phyloP scores from a whole-genome alignment of 37 sponge, comb jelly and placozoan genomes.

The Crambe crambe region DNA sequence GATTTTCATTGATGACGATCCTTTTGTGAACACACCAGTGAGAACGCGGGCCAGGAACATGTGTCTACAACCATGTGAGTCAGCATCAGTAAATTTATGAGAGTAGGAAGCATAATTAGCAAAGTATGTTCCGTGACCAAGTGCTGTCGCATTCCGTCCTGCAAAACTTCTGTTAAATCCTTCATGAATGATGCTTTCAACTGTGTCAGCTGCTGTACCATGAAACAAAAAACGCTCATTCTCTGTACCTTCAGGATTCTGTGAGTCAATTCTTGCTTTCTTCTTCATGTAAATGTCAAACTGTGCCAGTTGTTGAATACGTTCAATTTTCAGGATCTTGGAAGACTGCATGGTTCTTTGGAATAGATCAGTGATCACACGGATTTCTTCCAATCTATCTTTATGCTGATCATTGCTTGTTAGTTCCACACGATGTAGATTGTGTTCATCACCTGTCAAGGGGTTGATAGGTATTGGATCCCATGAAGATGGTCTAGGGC shows the following conservation, averaged over 20 bases:
- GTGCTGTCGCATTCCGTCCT: conserved; percentile 14
- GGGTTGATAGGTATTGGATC: too few species aligned
- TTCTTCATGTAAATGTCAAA: conserved; percentile 49
- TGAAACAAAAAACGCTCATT: conserved; percentile 61
- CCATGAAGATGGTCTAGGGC: too few species aligned
- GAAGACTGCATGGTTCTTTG: conserved; percentile 8
- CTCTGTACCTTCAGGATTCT: conserved; percentile 41
- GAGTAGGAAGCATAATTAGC: conserved; percentile 57
- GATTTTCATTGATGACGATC: conserved; percentile 2
- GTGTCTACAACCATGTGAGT: conserved; percentile 34
- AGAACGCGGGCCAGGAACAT: too few species aligned
- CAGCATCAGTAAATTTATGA: conserved; percentile 30
- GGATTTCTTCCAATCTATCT: too few species aligned
- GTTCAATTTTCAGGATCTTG: conserved; percentile 52
- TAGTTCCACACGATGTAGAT: too few species aligned
- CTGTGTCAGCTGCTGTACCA: conserved; percentile 33
- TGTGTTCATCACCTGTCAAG: too few species aligned
- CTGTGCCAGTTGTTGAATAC: conserved; percentile 58
- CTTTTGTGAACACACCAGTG: conserved; percentile 46
- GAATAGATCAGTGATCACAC: conserved; percentile 20
- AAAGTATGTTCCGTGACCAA: conserved; percentile 51
- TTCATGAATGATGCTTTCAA: conserved; percentile 2
- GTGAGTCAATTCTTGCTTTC: conserved; percentile 53
- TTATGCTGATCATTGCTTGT: too few species aligned
- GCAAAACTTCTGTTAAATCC: conserved; percentile 18